Evolutionary conservation across 64 coral and sea anemone genomes (phyloP), one percentile per base, ranked within the genome.

Genomic region (Montipora efflorescens): DNA sequence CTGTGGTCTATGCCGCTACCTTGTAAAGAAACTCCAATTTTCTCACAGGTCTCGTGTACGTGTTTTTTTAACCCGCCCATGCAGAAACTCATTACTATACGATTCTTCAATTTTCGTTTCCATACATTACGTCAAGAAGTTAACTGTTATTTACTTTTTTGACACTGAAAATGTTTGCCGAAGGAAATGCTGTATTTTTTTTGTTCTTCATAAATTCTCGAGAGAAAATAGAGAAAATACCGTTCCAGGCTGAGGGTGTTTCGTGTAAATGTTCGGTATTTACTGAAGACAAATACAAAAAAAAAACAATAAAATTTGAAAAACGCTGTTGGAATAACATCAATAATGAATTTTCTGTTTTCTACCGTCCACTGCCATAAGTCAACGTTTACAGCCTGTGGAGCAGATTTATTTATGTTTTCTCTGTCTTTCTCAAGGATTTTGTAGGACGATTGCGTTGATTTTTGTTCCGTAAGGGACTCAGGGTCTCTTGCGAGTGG

Each of bases 171-270:
- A 47, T 46, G 71, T 10, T 9, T 46, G 61, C 53, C 16, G 8
- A 45, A 48, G 66, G 82, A 86, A 86, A 86, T 86, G 82, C 82
- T 86, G 47, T 44, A 70, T 18, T 86, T 86, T 86, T 86, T 12
- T 70, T 47, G 46, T 86, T 71, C 82, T 86, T 21, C 82, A 72
- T 43, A 57, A 62, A 23, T 51, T 46, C 82, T 67, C 66, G 64
- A 86, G 66, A 71, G 82, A 86, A 71, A 47, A 48, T 48, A 47
- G 14, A 67, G 64, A 47, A 71, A 71, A 64, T 7, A 4, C 8
- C 61, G 9, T 15, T 64, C 13, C 61, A 64, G 61, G 61, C 14
- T 55, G 61, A 64, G 14, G 14, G 13, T 16, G 14, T 15, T 19
- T 55, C 14, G 3, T 64, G 61, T 64, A 12, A 55, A 7, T 55